A percentile compares a stretch with the other conserved stretches of the same genome.
phyloP scores from a whole-genome alignment of 2,113 vertebrate species.

The Microtus oregoni region DNA sequence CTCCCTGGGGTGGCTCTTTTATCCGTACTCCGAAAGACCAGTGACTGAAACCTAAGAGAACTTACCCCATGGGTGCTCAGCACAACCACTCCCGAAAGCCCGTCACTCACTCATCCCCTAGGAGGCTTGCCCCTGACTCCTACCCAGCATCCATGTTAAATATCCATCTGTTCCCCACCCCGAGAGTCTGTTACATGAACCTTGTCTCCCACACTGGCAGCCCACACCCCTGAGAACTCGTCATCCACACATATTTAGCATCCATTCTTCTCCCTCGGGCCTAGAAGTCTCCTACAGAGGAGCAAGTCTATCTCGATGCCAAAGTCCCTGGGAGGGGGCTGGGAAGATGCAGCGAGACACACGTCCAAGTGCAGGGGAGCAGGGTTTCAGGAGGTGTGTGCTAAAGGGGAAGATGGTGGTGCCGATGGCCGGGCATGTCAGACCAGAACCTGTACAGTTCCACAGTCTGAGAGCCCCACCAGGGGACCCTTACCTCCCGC shows the following conservation, averaged over 20 bases:
- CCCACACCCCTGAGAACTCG: not conserved
- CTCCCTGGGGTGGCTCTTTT: not conserved
- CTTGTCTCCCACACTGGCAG: constrained; percentile 13
- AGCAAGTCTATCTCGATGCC: not conserved
- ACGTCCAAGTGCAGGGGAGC: not conserved
- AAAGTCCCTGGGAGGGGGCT: not conserved
- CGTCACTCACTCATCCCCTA: not conserved
- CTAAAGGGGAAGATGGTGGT: not conserved
- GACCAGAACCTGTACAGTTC: not conserved
- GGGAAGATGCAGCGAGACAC: not conserved
- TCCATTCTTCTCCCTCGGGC: not conserved
- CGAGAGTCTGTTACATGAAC: not conserved
- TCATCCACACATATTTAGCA: constrained; percentile 23
- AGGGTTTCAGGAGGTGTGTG: not conserved
- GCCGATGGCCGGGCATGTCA: not conserved
- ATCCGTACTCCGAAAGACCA: not conserved
- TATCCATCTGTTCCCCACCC: constrained; percentile 30
- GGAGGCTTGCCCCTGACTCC: constrained; percentile 21
- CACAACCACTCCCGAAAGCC: not conserved
- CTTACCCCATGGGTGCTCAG: not conserved
- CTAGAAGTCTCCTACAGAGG: constrained; percentile 9
- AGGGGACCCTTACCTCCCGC: constrained; percentile 90
- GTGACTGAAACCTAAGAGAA: not conserved
- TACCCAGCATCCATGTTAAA: not conserved
- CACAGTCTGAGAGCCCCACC: not conserved